Percentiles rank a stretch among this genome's conserved stretches.
Conservation (phyloP, 1,140 invertebrate species). For the Drosophila parabipectinata region DNA sequence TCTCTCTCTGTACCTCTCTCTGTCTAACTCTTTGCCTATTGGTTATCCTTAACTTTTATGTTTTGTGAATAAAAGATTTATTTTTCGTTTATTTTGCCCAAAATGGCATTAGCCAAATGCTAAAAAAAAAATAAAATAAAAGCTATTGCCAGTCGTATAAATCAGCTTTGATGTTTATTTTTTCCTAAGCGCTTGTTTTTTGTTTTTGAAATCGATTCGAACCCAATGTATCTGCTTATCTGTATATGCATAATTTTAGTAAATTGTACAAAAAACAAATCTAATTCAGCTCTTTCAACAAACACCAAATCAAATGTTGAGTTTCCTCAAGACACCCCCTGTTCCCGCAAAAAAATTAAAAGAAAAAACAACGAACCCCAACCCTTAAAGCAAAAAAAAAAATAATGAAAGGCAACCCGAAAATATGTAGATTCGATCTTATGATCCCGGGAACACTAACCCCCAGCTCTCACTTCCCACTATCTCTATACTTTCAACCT, state of each 20-base stretch:
- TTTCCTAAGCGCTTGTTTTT: slow-evolving; percentile 11
- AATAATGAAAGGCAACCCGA: slow-evolving; percentile 13
- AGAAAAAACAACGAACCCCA: slow-evolving; percentile 29
- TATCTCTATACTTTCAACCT: slow-evolving; percentile 7
- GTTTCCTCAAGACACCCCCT: slow-evolving; percentile 77
- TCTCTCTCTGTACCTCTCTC: background rate
- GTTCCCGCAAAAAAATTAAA: slow-evolving; percentile 7
- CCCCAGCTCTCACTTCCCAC: slow-evolving; percentile 15
- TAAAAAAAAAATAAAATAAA: slow-evolving; percentile 5
- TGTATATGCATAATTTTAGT: slow-evolving; percentile 48
- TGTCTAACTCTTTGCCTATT: slow-evolving; percentile 4
- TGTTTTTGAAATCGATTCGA: background rate
- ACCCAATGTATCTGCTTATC: slow-evolving; percentile 17
- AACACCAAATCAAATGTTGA: slow-evolving; percentile 81
- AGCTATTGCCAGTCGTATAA: background rate
- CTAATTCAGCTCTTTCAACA: slow-evolving; percentile 84
- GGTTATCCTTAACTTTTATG: background rate
- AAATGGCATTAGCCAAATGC: slow-evolving; percentile 4
- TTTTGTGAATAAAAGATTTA: background rate
- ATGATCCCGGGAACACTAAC: slow-evolving; percentile 13
- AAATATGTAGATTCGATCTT: slow-evolving; percentile 30
- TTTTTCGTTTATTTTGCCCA: slow-evolving; percentile 5
- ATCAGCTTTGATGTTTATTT: slow-evolving; percentile 15
- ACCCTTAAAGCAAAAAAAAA: slow-evolving; percentile 8
- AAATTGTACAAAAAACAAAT: slow-evolving; percentile 67